phyloP scores from a whole-genome alignment of 2,113 vertebrate species.

The Centropristis striata region DNA sequence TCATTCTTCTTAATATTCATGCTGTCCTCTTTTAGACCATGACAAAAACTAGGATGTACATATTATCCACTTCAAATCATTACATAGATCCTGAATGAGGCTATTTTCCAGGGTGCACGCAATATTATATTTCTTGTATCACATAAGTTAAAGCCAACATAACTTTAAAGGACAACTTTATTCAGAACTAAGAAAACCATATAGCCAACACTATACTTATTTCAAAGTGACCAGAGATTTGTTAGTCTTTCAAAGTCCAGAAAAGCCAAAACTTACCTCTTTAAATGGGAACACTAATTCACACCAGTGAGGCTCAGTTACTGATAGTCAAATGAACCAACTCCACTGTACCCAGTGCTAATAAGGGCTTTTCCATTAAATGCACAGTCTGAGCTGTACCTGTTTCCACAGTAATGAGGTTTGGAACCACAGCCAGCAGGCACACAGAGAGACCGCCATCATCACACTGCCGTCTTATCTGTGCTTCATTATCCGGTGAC shows the following conservation, averaged over 20 bases:
- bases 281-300: neutral
- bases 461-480: slow-evolving; percentile 31
- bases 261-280: slow-evolving; percentile 3
- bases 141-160: neutral
- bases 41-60: neutral
- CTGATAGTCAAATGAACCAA: slow-evolving; percentile 26
- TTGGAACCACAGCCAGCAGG: slow-evolving; percentile 12
- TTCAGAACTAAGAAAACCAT: neutral
- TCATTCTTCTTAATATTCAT: neutral
- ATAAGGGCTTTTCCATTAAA: slow-evolving; percentile 29
- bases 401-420: slow-evolving; percentile 50
- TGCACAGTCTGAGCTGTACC: slow-evolving; percentile 31
- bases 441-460: slow-evolving; percentile 18
- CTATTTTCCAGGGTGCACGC: neutral
- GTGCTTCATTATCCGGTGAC: slow-evolving; percentile 26
- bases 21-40: neutral
- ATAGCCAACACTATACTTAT: no score
- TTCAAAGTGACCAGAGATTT: no score
- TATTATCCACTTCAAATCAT: neutral
- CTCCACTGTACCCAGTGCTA: slow-evolving; percentile 17
- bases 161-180: neutral
- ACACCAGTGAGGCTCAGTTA: slow-evolving; percentile 10
- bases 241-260: neutral
- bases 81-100: neutral
- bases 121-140: neutral